These are phyloP conservation scores for Drosophila maculinotata DNA, from an alignment of 2,888 invertebrate genomes.

Conservation along the genomic window DNA sequence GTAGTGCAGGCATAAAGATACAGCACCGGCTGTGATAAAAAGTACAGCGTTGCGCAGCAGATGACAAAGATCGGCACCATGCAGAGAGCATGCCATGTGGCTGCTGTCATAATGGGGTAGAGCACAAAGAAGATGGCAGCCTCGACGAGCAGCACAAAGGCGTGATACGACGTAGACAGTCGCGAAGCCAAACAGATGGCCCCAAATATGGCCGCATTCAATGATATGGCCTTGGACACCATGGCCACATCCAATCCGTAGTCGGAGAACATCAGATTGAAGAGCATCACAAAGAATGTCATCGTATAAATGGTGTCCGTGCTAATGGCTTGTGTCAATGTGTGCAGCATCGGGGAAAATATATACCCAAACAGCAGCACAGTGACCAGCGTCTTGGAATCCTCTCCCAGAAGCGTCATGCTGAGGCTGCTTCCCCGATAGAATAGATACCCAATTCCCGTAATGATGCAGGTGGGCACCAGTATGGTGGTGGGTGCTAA, in stretches of 20 bases:
- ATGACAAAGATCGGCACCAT: conserved; percentile 86
- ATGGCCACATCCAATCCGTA: conserved; percentile 94
- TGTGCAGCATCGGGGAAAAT: conserved; percentile 96
- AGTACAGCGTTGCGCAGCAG: conserved; percentile 86
- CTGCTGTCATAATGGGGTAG: conserved; percentile 91
- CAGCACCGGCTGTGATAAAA: conserved; percentile 87
- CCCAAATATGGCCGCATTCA: conserved; percentile 97
- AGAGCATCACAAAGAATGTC: conserved; percentile 93
- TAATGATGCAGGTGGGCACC: conserved; percentile 86
- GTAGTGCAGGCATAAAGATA: conserved; percentile 88
- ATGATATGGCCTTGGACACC: conserved; percentile 95
- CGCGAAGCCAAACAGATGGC: conserved; percentile 97
- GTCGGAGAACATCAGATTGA: conserved; percentile 96
- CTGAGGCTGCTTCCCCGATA: conserved; percentile 85
- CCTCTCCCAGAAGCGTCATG: conserved; percentile 85
- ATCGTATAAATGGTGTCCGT: conserved; percentile 99
- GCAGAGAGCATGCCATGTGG: conserved; percentile 87
- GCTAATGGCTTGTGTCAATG: conserved; percentile 97
- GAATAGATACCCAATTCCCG: conserved; percentile 88
- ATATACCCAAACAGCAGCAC: conserved; percentile 95
- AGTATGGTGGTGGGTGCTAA: conserved; percentile 89
- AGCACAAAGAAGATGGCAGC: conserved; percentile 95
- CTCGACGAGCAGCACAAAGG: conserved; percentile 95
- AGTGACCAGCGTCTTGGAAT: conserved; percentile 91
- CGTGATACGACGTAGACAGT: conserved; percentile 93